phyloP scores from a whole-genome alignment of 92 coral and sea anemone genomes.

The Bergia puertoricense region DNA sequence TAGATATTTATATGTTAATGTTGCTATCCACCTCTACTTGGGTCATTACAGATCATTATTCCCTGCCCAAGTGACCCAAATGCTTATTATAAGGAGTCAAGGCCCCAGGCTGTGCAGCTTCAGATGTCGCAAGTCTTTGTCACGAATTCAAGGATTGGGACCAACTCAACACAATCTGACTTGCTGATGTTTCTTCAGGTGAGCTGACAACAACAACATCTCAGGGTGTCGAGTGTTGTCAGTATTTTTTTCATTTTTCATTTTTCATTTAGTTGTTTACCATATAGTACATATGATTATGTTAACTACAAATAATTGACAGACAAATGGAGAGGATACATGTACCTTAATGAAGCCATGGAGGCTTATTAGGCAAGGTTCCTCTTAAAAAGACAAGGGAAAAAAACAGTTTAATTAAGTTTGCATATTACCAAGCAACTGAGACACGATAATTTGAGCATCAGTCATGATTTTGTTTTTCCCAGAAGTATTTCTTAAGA shows the following conservation, averaged over 20 bases:
- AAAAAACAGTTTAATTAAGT: no score
- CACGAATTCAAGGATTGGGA: slow-evolving; percentile 89
- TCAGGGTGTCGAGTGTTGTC: not conserved
- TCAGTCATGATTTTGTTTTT: no score
- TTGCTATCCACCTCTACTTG: not conserved
- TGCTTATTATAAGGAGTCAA: slow-evolving; percentile 77
- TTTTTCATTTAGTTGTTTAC: not conserved
- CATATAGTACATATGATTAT: no score
- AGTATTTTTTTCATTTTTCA: not conserved
- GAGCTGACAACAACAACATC: not conserved
- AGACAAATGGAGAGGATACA: no score
- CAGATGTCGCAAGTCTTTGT: slow-evolving; percentile 87
- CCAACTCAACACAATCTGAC: slow-evolving; percentile 83
- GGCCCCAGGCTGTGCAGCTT: slow-evolving; percentile 95
- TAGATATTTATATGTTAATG: not conserved
- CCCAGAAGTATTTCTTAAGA: no score
- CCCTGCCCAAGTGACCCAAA: slow-evolving; percentile 92
- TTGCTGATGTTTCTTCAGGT: slow-evolving; percentile 84
- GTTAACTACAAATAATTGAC: no score
- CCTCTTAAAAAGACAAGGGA: no score
- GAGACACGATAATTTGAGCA: no score
- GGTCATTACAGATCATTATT: slow-evolving; percentile 65
- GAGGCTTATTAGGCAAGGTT: no score
- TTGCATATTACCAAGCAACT: no score
- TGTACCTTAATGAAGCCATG: no score